Evolutionary conservation across 2,797 vertebrate species (phyloP).

Genomic region (Oreochromis mossambicus): DNA sequence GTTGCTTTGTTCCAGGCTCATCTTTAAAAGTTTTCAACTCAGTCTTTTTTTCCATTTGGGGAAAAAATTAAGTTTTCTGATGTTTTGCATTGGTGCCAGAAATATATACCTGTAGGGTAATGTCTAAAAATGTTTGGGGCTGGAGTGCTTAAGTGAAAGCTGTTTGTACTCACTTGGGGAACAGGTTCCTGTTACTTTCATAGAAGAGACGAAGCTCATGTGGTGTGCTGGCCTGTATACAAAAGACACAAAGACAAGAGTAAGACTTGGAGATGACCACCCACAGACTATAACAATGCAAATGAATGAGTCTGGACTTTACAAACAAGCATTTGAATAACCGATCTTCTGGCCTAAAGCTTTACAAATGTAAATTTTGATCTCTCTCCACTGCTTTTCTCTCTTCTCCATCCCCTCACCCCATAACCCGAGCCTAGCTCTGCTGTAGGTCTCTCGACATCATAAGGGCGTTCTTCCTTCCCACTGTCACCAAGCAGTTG

Average conservation of each 20-base stretch:
- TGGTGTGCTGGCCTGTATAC: slow-evolving; percentile 89
- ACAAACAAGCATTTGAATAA: background rate
- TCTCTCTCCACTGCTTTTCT: background rate
- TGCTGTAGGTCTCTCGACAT: background rate
- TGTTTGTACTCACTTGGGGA: slow-evolving; percentile 83
- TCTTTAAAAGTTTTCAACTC: background rate
- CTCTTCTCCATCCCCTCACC: background rate
- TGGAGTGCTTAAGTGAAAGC: background rate
- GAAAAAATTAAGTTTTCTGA: background rate
- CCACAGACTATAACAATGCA: background rate
- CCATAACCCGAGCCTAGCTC: background rate
- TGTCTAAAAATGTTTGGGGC: background rate
- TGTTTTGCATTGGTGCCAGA: background rate
- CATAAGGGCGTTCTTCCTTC: background rate
- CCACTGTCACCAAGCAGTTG: background rate
- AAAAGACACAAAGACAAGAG: background rate
- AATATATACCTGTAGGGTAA: background rate
- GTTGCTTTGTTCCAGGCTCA: background rate
- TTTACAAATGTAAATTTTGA: background rate
- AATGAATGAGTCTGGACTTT: background rate
- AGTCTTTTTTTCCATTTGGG: background rate
- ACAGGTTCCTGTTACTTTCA: slow-evolving; percentile 90
- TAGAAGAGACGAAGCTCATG: slow-evolving; percentile 96
- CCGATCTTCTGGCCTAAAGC: background rate
- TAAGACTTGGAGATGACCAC: background rate